A percentile compares a stretch with the other conserved stretches of the same genome.
These are phyloP conservation scores for Notolepis coatsorum DNA, from an alignment of 2,797 vertebrate genomes.

Conservation along the genomic window DNA sequence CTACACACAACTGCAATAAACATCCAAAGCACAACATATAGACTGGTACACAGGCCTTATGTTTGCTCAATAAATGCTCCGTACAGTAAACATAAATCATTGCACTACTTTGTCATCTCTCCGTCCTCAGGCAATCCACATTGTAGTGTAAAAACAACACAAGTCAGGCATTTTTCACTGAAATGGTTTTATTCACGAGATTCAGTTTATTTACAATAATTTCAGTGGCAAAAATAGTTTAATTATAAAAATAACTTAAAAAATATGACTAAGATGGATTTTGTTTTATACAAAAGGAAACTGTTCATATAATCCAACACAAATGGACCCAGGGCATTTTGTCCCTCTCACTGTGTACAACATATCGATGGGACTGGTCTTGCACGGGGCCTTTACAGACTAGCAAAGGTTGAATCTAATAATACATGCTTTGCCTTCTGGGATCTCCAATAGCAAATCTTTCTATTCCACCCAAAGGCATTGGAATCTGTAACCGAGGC, in stretches of 20 bases:
- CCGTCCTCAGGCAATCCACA: too few species aligned
- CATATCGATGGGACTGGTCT: constrained; percentile 32
- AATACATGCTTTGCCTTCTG: constrained; percentile 6
- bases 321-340: constrained; percentile 36
- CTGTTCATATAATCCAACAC: constrained; percentile 22
- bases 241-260: constrained; percentile 72
- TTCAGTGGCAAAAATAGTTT: constrained; percentile 37
- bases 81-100: not conserved
- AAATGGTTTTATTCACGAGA: constrained; percentile 34
- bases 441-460: constrained; percentile 20
- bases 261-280: constrained; percentile 30
- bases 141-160: constrained; percentile 4
- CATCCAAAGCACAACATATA: not conserved
- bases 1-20: not conserved
- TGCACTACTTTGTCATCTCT: too few species aligned
- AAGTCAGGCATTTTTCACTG: not conserved
- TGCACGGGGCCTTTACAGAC: constrained; percentile 21
- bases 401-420: constrained; percentile 3
- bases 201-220: constrained; percentile 60
- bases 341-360: constrained; percentile 31
- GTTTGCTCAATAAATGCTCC: not conserved
- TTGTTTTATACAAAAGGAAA: constrained; percentile 50
- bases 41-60: not conserved
- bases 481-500: constrained; percentile 4
- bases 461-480: constrained; percentile 1